Percentiles rank a stretch among this genome's conserved stretches.
phyloP scores from a whole-genome alignment of 2,797 vertebrate species.

The Phrynocephalus forsythii region DNA sequence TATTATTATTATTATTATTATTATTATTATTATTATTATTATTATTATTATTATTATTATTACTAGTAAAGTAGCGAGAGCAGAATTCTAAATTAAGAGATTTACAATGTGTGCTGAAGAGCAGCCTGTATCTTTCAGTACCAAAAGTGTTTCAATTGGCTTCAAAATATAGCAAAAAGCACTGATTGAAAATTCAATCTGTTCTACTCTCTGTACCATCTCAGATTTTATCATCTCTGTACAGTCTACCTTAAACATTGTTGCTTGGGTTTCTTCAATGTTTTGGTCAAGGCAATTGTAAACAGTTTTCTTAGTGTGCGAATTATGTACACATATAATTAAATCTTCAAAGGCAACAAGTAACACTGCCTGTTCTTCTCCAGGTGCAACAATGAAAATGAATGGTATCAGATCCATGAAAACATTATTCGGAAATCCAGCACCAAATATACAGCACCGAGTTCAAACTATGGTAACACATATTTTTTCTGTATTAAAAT shows the following conservation, averaged over 20 bases:
- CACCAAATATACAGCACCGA: slow-evolving; percentile 97
- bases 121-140: neutral
- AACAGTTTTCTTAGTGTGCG: neutral
- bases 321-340: neutral
- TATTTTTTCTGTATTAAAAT: slow-evolving; percentile 16
- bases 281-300: neutral
- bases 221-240: slow-evolving; percentile 3
- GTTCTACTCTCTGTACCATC: neutral
- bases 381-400: slow-evolving; percentile 98
- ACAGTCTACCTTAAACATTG: neutral
- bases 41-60: neutral
- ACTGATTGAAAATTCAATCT: neutral
- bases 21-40: too few species aligned
- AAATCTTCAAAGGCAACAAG: slow-evolving; percentile 20
- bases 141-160: neutral
- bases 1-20: too few species aligned
- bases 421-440: slow-evolving; percentile 99
- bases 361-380: slow-evolving; percentile 61
- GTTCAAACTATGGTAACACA: slow-evolving; percentile 95
- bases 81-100: neutral
- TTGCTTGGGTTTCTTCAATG: neutral
- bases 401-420: slow-evolving; percentile 98
- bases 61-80: neutral
- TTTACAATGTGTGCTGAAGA: neutral
- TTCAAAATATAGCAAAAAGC: neutral